Evolutionary conservation across 2,797 vertebrate species (phyloP).

Genomic region (Schizopygopsis pylzovi): DNA sequence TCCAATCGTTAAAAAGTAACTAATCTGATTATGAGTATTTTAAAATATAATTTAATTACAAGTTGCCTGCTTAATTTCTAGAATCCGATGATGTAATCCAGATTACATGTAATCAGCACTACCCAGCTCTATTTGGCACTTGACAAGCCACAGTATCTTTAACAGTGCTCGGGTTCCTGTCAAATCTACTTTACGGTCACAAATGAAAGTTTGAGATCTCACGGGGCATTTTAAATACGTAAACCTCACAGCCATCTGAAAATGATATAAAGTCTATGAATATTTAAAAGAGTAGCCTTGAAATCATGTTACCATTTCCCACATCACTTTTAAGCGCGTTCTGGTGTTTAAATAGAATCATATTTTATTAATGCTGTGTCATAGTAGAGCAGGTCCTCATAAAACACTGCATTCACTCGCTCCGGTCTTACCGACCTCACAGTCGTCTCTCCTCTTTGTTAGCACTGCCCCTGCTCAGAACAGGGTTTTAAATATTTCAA

Average conservation of each 20-base stretch:
- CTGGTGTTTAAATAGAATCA: not conserved
- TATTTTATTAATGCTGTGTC: conserved; percentile 32
- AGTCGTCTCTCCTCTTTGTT: conserved; percentile 50
- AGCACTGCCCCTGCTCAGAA: conserved; percentile 50
- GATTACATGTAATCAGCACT: not conserved
- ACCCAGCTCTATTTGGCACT: not conserved
- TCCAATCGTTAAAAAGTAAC: not conserved
- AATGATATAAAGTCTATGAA: conserved; percentile 8
- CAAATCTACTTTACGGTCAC: not conserved
- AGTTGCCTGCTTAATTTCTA: not conserved
- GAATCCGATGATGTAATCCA: not conserved
- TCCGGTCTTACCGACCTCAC: conserved; percentile 51
- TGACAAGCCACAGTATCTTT: not conserved
- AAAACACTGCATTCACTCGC: conserved; percentile 8
- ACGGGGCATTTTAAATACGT: not conserved
- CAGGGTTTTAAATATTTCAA: conserved; percentile 46
- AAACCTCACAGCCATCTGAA: not conserved
- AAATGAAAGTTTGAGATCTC: not conserved
- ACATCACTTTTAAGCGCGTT: not conserved
- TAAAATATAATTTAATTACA: not conserved
- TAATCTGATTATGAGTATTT: not conserved
- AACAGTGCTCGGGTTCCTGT: not conserved
- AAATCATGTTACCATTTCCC: not conserved
- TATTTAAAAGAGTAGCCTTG: conserved; percentile 11
- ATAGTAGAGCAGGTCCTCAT: not conserved